A percentile compares a stretch with the other conserved stretches of the same genome.
phyloP scores from a whole-genome alignment of 2,888 invertebrate genomes.

The Ophion slaviceki region DNA sequence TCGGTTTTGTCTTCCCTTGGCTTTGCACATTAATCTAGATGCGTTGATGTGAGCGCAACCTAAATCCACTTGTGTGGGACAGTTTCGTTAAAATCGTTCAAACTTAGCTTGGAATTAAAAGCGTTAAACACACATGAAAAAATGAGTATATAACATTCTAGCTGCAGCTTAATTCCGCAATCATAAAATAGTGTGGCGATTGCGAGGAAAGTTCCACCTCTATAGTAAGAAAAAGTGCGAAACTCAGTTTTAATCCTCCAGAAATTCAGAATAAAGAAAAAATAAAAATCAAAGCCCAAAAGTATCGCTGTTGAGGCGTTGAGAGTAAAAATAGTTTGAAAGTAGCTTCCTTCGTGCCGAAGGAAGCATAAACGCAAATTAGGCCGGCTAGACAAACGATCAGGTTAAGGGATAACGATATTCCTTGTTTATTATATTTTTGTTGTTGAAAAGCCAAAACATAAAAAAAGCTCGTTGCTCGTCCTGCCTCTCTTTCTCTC shows the following conservation, averaged over 20 bases:
- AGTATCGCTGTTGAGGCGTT: background rate
- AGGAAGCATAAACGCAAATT: conserved; percentile 12
- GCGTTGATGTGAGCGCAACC: background rate
- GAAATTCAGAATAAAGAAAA: background rate
- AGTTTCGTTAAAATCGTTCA: background rate
- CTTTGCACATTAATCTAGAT: background rate
- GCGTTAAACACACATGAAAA: background rate
- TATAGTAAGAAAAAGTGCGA: background rate
- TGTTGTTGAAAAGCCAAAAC: background rate
- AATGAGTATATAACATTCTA: background rate
- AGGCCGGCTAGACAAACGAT: background rate
- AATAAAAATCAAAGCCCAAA: background rate
- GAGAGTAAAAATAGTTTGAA: background rate
- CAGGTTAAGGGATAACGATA: conserved; percentile 2
- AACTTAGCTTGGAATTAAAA: background rate
- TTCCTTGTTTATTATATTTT: conserved; percentile 17
- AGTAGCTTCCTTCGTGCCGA: background rate
- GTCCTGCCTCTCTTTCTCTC: background rate
- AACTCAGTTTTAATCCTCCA: background rate
- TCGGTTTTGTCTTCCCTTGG: background rate
- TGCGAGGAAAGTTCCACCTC: background rate
- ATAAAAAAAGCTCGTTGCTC: conserved; percentile 18
- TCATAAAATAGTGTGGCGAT: background rate
- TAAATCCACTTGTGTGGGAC: background rate
- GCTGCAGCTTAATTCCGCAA: background rate